Evolutionary conservation across 2,113 vertebrate genomes (phyloP).

Genomic region (Balaenoptera acutorostrata): DNA sequence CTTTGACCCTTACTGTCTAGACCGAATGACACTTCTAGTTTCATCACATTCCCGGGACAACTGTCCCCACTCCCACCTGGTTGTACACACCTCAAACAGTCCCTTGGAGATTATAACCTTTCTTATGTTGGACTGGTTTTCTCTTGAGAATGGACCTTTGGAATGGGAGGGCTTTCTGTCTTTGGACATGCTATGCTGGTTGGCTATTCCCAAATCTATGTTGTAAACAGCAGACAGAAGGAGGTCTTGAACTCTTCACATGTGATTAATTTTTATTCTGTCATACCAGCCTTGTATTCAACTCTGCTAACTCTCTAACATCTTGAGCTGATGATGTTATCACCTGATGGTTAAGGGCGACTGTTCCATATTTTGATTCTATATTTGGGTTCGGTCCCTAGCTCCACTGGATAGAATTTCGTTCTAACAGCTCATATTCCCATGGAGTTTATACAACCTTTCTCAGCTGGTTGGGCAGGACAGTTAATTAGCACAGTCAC

Average conservation of each 20-base stretch:
- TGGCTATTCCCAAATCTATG: background rate
- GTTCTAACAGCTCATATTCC: constrained; percentile 45
- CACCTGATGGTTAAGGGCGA: constrained; percentile 25
- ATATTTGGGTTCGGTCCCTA: constrained; percentile 8
- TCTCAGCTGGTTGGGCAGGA: constrained; percentile 58
- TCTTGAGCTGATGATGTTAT: constrained; percentile 19
- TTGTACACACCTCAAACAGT: background rate
- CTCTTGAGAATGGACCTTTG: background rate
- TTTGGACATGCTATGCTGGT: background rate
- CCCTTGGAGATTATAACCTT: background rate
- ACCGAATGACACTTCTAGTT: background rate
- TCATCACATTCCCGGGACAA: background rate
- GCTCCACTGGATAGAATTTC: constrained; percentile 30
- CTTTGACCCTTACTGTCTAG: background rate
- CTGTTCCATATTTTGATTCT: constrained; percentile 27
- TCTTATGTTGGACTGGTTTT: background rate
- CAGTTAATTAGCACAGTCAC: constrained; percentile 65
- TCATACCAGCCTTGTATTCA: background rate
- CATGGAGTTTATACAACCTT: constrained; percentile 42
- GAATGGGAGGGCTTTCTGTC: background rate
- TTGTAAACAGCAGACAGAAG: background rate
- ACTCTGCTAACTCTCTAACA: background rate
- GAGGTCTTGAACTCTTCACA: background rate
- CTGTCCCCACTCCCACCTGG: accelerated
- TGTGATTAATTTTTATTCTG: background rate